Conservation (phyloP, 2,888 invertebrate genomes). For the Peribatodes rhomboidaria region DNA sequence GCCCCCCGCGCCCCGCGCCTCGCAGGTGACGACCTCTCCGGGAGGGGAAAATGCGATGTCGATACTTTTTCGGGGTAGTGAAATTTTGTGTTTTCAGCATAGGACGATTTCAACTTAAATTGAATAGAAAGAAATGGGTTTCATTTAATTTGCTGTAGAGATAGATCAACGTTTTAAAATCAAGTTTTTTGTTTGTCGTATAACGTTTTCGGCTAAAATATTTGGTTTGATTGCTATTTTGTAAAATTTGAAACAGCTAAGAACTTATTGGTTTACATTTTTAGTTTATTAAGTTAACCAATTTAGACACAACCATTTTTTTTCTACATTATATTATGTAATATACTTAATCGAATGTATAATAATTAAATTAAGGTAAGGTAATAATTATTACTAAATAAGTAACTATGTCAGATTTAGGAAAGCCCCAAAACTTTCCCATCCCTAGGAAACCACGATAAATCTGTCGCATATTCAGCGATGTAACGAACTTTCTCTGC, state of each 20-base stretch:
- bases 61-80: slow-evolving; percentile 39
- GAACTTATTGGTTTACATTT: not conserved
- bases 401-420: slow-evolving; percentile 8
- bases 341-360: too few relatives aligned
- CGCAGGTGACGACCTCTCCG: slow-evolving; percentile 81
- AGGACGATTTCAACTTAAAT: not conserved
- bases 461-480: slow-evolving; percentile 86
- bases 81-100: not conserved
- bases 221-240: too few relatives aligned
- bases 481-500: slow-evolving; percentile 84
- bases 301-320: too few relatives aligned
- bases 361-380: too few relatives aligned
- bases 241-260: too few relatives aligned
- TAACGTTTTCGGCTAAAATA: too few relatives aligned
- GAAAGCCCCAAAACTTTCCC: slow-evolving; percentile 38
- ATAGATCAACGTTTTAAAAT: too few relatives aligned
- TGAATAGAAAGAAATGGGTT: not conserved
- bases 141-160: too few relatives aligned
- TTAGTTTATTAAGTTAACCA: too few relatives aligned
- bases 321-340: too few relatives aligned
- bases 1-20: slow-evolving; percentile 63
- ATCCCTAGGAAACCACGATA: slow-evolving; percentile 77
- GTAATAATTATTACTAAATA: too few relatives aligned
- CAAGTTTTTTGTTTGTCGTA: too few relatives aligned
- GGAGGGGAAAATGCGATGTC: slow-evolving; percentile 51